Percentiles rank a stretch among this genome's conserved stretches.
Conservation (phyloP, 2,888 invertebrate species). For the Ochropleura plecta region DNA sequence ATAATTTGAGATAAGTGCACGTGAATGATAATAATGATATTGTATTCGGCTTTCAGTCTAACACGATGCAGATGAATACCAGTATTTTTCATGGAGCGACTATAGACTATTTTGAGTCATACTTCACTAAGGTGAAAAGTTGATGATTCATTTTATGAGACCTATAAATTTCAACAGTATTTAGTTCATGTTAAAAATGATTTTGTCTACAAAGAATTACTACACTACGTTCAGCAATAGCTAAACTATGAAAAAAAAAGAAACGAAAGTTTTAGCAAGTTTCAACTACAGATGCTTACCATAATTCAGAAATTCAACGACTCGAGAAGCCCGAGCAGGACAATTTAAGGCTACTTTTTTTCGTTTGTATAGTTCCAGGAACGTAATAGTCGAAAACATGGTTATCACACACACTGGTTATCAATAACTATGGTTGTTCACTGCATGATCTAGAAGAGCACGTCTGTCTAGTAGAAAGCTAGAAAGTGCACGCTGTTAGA, state of each 20-base stretch:
- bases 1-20: too few relatives aligned
- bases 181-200: neutral
- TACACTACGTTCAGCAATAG: neutral
- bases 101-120: neutral
- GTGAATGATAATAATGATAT: too few relatives aligned
- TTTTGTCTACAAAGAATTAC: neutral
- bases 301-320: slow-evolving; percentile 1
- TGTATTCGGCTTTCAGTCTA: too few relatives aligned
- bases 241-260: neutral
- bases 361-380: slow-evolving; percentile 1
- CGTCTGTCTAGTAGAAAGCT: slow-evolving; percentile 66
- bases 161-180: neutral
- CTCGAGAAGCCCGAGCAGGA: neutral
- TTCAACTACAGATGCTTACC: neutral
- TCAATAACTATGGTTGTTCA: slow-evolving; percentile 45
- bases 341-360: neutral
- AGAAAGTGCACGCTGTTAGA: slow-evolving; percentile 60
- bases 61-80: too few relatives aligned
- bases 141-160: neutral
- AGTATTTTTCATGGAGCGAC: too few relatives aligned
- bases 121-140: neutral
- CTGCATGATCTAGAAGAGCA: slow-evolving; percentile 56
- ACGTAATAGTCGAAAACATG: neutral
- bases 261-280: neutral
- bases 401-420: slow-evolving; percentile 4